Evolutionary conservation across 1,140 invertebrate species (phyloP), one percentile per base, ranked within the genome.

Genomic region (Holcopasites calliopsidis): DNA sequence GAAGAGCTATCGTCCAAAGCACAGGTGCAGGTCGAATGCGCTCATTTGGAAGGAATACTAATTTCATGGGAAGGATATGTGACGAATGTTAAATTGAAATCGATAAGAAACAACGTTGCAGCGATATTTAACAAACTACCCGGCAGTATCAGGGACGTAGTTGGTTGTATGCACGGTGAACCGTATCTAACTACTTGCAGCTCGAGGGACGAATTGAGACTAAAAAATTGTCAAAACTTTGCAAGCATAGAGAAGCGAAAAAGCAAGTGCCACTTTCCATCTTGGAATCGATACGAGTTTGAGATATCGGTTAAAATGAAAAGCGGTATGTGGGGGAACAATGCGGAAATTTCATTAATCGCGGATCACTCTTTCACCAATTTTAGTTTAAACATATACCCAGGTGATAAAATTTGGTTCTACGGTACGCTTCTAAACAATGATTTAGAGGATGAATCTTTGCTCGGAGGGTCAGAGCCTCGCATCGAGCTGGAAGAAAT

Each of bases 21-120:
- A 5, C 91, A 93, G 38, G 93, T 94, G 0, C 95, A 96, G 87
- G 89, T 95, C 0, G 93, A 94, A 55, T 97, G 96, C 81, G 92
- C 94, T 0, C 92, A 95, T 47, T 86, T 96, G 1, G 93, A 95
- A 65, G 94, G 95, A 13, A 88, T 94, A 33, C 88, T 92, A 1
- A 91, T 96, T 5, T 92, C 93, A 44, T 96, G 95, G 95, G 93
- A 95, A 77, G 95, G 95, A 40, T 95, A 94, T 80, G 92, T 96
- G 0, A 93, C 93, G 3, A 94, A 95, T 60, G 93, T 95, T 1
- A 93, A 93, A 76, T 87, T 96, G 7, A 93, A 90, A 52, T 93
- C 91, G 13, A 92, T 95, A 1, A 89, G 88, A 21, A 96, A 97
- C 83, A 92, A 91, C 64, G 92, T 94, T 58, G 94, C 91, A 26